Evolutionary conservation across 2,888 invertebrate species (phyloP), one percentile per base, ranked within the genome.

Genomic region (Protophormia terraenovae): DNA sequence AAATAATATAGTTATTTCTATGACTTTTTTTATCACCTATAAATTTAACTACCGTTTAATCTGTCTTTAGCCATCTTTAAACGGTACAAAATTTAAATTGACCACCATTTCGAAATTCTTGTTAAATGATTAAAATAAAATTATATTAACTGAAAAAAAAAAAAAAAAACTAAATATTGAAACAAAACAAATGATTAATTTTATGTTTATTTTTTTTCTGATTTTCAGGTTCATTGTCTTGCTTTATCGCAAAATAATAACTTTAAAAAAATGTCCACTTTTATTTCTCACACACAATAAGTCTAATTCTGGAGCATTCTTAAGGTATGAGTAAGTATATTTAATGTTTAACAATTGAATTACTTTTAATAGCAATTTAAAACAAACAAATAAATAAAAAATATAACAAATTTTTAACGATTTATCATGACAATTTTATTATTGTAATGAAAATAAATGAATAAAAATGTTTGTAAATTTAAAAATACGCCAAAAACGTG

Each of bases 401-500:
- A 47, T 45, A n/a, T 27, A n/a, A 35, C 19, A 22, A 67, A 69
- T 19, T 53, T 16, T 50, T 60, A 8, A 58, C 35, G 35, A 72
- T 64, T 67, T 82, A 60, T 66, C 12, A 27, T 8, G 53, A 53
- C 27, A 29, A 16, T 27, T 76, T 76, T 29, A 50, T 50, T 58
- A 47, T 64, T 12, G 22, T 16, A 16, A n/a, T 38, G 38, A 3
- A 76, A 55, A 53, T 41, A 66, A 50, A 50, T 32, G 7, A 41
- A 41, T 12, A 41, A 14, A 14, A 16, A 19, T 4, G 19, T 24
- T 41, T 22, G 2, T 12, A 32, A 45, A 47, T 47, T n/a, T 60
- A 19, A 75, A 75, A 41, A 64, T 16, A 41, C 27, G 41, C 38
- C 72, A 71, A 12, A 45, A 78, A 78, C 55, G 71, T 58, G 35